Conservation (phyloP, 2,113 vertebrate genomes). For the Stictonetta naevosa region DNA sequence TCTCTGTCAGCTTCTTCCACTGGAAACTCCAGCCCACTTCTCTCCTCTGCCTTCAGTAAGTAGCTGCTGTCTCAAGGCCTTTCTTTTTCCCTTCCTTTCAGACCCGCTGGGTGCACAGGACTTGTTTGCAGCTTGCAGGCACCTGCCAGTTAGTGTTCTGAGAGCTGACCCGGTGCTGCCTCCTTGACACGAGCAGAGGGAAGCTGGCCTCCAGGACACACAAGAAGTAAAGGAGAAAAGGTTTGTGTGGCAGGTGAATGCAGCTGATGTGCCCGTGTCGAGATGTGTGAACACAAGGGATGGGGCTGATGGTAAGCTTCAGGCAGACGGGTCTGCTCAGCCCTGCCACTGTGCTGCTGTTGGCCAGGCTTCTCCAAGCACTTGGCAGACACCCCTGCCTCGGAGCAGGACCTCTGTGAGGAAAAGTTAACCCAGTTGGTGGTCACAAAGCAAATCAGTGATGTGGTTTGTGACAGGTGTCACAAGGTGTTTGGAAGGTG, state of each 20-base stretch:
- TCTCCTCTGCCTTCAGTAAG: conserved; percentile 7
- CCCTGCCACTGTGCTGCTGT: not conserved
- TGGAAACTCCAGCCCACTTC: not conserved
- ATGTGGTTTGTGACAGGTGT: not conserved
- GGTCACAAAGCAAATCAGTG: not conserved
- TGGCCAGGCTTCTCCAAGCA: not conserved
- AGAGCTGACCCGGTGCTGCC: not conserved
- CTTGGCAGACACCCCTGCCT: not conserved
- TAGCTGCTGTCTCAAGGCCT: not conserved
- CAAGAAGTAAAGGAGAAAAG: not conserved
- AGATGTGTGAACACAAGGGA: not conserved
- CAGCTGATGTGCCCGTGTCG: not conserved
- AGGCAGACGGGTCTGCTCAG: not conserved
- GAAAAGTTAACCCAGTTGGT: not conserved
- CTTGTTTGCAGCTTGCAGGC: conserved; percentile 30
- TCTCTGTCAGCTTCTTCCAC: conserved; percentile 28
- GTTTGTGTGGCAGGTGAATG: not conserved
- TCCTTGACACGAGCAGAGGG: not conserved
- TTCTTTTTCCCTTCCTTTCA: not conserved
- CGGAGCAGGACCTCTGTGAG: not conserved
- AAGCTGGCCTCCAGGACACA: not conserved
- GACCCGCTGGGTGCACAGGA: not conserved
- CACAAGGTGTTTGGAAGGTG: not conserved
- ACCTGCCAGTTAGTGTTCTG: not conserved
- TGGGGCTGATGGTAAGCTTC: not conserved